Conservation (phyloP, 2,797 vertebrate genomes). For the Otolemur crassicaudatus region DNA sequence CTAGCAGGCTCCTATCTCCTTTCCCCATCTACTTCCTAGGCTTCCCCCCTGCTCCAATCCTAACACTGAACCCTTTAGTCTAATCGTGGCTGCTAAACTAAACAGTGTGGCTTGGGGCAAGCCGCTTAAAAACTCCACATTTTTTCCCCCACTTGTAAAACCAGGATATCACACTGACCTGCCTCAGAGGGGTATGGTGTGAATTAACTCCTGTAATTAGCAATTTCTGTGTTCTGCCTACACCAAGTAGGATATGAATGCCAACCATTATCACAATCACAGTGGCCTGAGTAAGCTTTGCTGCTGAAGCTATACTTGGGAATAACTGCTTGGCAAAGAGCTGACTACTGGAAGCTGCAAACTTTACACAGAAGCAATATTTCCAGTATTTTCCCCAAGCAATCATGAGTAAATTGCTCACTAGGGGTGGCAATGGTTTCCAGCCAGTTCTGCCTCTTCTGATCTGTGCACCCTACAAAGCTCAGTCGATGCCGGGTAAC, state of each 20-base stretch:
- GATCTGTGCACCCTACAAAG: constrained; percentile 85
- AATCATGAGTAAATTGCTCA: constrained; percentile 87
- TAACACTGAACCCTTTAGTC: constrained; percentile 30
- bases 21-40: neutral
- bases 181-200: constrained; percentile 34
- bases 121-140: constrained; percentile 33
- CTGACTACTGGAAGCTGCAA: constrained; percentile 78
- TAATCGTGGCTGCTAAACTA: constrained; percentile 58
- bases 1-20: neutral
- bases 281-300: neutral
- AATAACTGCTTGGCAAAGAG: constrained; percentile 77
- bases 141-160: neutral
- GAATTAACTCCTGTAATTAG: constrained; percentile 72
- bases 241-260: neutral
- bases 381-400: constrained; percentile 86
- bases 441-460: constrained; percentile 85
- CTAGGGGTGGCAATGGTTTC: constrained; percentile 86
- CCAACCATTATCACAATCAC: constrained; percentile 17
- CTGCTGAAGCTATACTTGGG: constrained; percentile 55
- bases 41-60: neutral
- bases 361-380: constrained; percentile 84
- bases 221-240: constrained; percentile 19
- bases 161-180: constrained; percentile 58
- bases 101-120: constrained; percentile 52
- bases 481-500: constrained; percentile 86